Base-by-base conservation (phyloP, 2,888 invertebrate genomes). In the Corythucha ciliata region DNA sequence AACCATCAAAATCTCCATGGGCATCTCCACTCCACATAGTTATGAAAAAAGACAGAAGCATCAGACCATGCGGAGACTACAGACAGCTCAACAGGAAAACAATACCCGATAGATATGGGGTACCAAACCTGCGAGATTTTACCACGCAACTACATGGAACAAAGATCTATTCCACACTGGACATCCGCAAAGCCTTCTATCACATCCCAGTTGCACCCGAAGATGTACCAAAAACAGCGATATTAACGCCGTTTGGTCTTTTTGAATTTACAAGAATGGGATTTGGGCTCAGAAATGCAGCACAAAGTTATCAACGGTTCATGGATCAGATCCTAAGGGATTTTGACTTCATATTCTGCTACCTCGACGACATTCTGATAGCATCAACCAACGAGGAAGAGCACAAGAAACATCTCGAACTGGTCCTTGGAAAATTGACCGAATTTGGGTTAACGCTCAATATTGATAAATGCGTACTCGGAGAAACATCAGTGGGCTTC, bases 101-200 rank as follows among this genome's bases (percentile, higher is more conserved):
- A 1, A 42, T 60, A 1, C 61, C 62, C 1, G 65, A 67, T 49
- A 24, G 58, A 10, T 63, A 65, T 34, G 64, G 63, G 1, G 49
- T 64, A 5, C 61, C 62, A 2, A 60, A 62, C 32, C 58, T 67
- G 2, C 61, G 63, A 7, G 64, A 67, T 44, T 61, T 63, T 40
- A 24, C 56, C 4, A 48, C 56, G 4, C 27, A 53, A 4, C 45
- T 67, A 2, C 18, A 46, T 12, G 62, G 61, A 1, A 60, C 58
- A n/a, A 60, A 37, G 3, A 51, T 65, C n/a, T 65, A 64, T 48
- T 60, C 62, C 2, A 60, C 53, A 8, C 53, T 68, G 2, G 66
- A 68, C 57, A 55, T 68, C 16, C 57, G 58, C 4, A 44, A 60
- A n/a, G 67, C 67, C 0, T 72, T 53, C 36, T 53, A 56, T 20